phyloP scores from a whole-genome alignment of 2,797 vertebrate species.

The Amphiprion clarkii region DNA sequence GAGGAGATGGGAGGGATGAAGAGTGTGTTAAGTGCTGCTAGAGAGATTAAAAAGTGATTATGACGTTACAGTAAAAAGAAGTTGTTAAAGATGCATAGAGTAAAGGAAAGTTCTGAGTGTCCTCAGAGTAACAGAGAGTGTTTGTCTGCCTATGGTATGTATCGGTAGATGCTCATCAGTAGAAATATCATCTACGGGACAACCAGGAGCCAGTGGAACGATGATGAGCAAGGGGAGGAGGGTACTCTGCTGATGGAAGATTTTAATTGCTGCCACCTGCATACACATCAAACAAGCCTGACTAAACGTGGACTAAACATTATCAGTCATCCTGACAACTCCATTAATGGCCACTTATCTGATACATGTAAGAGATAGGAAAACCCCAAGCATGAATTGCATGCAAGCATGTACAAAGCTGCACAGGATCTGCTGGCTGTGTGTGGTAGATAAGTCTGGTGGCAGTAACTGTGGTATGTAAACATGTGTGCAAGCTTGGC shows the following conservation, averaged over 20 bases:
- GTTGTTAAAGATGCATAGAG: constrained; percentile 15
- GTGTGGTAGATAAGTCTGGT: constrained; percentile 57
- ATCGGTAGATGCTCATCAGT: constrained; percentile 56
- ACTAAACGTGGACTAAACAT: constrained; percentile 61
- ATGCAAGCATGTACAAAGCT: constrained; percentile 32
- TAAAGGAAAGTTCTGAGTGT: not conserved
- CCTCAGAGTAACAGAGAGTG: constrained; percentile 17
- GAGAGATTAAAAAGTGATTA: constrained; percentile 22
- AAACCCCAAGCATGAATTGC: constrained; percentile 39
- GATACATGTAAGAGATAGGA: constrained; percentile 39
- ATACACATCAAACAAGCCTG: constrained; percentile 54
- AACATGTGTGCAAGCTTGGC: constrained; percentile 62
- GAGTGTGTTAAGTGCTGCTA: constrained; percentile 24
- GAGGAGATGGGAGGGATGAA: not conserved
- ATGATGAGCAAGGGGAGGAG: constrained; percentile 18
- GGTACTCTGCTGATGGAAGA: constrained; percentile 11
- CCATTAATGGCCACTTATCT: constrained; percentile 63
- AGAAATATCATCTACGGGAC: constrained; percentile 55
- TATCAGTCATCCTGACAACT: constrained; percentile 69
- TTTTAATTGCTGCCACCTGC: constrained; percentile 58
- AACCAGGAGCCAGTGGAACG: constrained; percentile 42
- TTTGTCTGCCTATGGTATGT: constrained; percentile 36
- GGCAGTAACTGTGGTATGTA: constrained; percentile 69
- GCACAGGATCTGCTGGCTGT: constrained; percentile 50
- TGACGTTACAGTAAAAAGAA: constrained; percentile 10